A percentile compares a stretch with the other conserved stretches of the same genome.
Evolutionary conservation across 2,888 invertebrate species (phyloP).

Genomic region (Pediacus dermestoides): DNA sequence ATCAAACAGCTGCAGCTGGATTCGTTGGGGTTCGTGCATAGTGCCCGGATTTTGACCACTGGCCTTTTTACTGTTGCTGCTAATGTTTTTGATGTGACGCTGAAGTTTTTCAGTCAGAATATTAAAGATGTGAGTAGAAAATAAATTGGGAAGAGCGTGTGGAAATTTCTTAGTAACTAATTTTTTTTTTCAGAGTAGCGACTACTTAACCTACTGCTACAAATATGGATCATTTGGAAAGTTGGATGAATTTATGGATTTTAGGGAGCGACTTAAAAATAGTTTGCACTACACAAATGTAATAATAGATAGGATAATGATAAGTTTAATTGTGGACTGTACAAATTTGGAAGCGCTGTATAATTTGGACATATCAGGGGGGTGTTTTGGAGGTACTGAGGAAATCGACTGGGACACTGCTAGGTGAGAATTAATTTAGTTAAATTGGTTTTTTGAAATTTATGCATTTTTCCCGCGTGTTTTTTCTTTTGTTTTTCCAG

Average conservation of each 20-base stretch:
- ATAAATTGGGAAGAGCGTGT: not conserved
- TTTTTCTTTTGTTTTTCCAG: conserved; percentile 39
- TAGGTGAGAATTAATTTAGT: conserved; percentile 33
- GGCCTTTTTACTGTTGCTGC: conserved; percentile 70
- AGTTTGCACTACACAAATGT: conserved; percentile 73
- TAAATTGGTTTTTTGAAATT: not conserved
- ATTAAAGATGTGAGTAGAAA: conserved; percentile 74
- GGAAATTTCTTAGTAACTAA: conserved; percentile 8
- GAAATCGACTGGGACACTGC: conserved; percentile 59
- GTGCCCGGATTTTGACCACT: conserved; percentile 68
- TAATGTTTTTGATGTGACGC: conserved; percentile 68
- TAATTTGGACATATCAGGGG: conserved; percentile 58
- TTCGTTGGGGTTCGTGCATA: conserved; percentile 82
- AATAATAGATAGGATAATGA: conserved; percentile 64
- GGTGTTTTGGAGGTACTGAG: no score
- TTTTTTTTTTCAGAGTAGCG: conserved; percentile 66
- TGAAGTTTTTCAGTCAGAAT: conserved; percentile 83
- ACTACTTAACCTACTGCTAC: conserved; percentile 87
- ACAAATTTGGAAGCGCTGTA: conserved; percentile 53
- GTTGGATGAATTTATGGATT: conserved; percentile 83
- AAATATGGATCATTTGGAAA: conserved; percentile 93
- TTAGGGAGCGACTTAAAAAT: conserved; percentile 74
- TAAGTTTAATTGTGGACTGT: conserved; percentile 60
- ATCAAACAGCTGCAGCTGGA: conserved; percentile 92
- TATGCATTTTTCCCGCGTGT: conserved; percentile 1